Conservation (phyloP, 2,113 vertebrate genomes). For the Xiphorhynchus elegans region DNA sequence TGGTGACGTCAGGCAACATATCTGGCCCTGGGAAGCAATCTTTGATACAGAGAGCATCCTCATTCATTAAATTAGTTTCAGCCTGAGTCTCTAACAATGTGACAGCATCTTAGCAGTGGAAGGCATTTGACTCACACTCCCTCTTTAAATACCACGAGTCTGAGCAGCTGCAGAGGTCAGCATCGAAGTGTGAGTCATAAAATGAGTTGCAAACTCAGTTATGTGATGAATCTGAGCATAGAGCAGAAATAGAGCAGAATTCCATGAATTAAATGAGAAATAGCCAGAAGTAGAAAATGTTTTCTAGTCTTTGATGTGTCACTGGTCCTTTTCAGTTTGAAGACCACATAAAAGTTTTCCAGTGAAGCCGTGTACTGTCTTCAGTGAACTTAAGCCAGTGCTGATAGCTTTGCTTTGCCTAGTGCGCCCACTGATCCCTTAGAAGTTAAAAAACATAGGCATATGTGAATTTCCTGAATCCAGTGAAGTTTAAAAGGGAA, state of each 20-base stretch:
- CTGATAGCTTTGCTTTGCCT: neutral
- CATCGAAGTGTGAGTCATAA: conserved; percentile 21
- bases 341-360: conserved; percentile 12
- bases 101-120: neutral
- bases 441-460: conserved; percentile 3
- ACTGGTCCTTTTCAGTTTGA: conserved; percentile 1
- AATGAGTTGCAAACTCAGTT: neutral
- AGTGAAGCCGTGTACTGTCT: neutral
- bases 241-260: neutral
- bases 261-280: neutral
- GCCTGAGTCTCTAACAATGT: neutral
- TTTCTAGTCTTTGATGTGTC: conserved; percentile 29
- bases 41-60: neutral
- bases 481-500: neutral
- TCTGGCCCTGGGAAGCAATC: neutral
- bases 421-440: neutral
- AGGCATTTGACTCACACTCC: neutral
- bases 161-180: neutral
- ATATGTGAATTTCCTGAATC: neutral
- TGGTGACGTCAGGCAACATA: neutral
- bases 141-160: neutral
- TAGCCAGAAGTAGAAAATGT: neutral
- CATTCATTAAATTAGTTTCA: conserved; percentile 1
- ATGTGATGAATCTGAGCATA: neutral
- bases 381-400: neutral